Evolutionary conservation across 2,888 invertebrate species (phyloP).

Genomic region (Mechanitis mazaeus): DNA sequence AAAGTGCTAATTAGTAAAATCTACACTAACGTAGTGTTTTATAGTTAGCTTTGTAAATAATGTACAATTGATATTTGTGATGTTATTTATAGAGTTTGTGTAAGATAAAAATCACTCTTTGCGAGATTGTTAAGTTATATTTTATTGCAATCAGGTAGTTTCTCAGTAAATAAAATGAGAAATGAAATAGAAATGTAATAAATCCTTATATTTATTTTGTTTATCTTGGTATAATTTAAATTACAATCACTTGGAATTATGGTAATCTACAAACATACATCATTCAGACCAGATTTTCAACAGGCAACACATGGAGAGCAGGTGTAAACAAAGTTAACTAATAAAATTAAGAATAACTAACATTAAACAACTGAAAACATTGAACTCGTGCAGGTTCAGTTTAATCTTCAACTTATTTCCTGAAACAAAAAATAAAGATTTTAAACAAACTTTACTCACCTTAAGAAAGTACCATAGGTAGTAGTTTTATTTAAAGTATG

Average conservation of each 20-base stretch:
- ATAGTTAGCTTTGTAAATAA: slow-evolving; percentile 54
- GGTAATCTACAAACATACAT: slow-evolving; percentile 56
- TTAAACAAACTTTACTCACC: background rate
- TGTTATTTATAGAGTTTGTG: slow-evolving; percentile 50
- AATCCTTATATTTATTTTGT: slow-evolving; percentile 66
- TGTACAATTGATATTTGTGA: slow-evolving; percentile 64
- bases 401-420: slow-evolving; percentile 50
- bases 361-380: slow-evolving; percentile 15
- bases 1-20: slow-evolving; percentile 13
- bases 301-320: slow-evolving; percentile 52
- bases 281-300: slow-evolving; percentile 57
- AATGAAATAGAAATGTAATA: slow-evolving; percentile 61
- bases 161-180: slow-evolving; percentile 34
- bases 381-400: slow-evolving; percentile 12
- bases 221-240: slow-evolving; percentile 56
- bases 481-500: too few relatives aligned
- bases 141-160: slow-evolving; percentile 33
- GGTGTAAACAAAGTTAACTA: slow-evolving; percentile 39
- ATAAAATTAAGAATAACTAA: slow-evolving; percentile 23
- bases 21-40: slow-evolving; percentile 25
- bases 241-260: slow-evolving; percentile 62
- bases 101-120: slow-evolving; percentile 47
- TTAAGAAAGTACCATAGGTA: too few relatives aligned
- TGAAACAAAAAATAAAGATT: slow-evolving; percentile 46
- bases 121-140: slow-evolving; percentile 34